Percentiles rank a stretch among this genome's conserved stretches.
Evolutionary conservation across 2,888 invertebrate genomes (phyloP).

Genomic region (Aspidiotus destructor): DNA sequence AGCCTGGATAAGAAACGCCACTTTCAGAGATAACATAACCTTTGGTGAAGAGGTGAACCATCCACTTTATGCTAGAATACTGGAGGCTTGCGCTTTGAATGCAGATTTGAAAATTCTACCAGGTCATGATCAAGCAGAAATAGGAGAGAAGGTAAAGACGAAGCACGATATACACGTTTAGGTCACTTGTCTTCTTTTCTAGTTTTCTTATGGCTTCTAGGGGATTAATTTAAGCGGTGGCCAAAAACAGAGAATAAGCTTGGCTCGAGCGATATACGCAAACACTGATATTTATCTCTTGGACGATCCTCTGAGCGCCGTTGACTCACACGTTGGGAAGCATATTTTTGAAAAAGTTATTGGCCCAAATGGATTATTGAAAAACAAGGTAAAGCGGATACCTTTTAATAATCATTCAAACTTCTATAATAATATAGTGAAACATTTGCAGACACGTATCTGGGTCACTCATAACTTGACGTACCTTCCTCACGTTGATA

Average conservation of each 20-base stretch:
- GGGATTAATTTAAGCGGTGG: slow-evolving; percentile 84
- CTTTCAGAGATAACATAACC: slow-evolving; percentile 81
- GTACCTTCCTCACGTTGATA: slow-evolving; percentile 80
- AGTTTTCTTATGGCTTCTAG: slow-evolving; percentile 38
- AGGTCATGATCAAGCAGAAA: slow-evolving; percentile 94
- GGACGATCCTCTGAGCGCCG: slow-evolving; percentile 78
- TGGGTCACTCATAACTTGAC: slow-evolving; percentile 93
- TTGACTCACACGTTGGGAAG: slow-evolving; percentile 56
- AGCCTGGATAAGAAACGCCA: slow-evolving; percentile 97
- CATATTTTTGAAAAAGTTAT: slow-evolving; percentile 56
- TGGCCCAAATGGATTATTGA: slow-evolving; percentile 44
- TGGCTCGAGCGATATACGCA: slow-evolving; percentile 84
- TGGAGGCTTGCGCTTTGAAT: slow-evolving; percentile 82
- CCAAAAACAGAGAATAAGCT: slow-evolving; percentile 80
- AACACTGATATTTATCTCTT: slow-evolving; percentile 82
- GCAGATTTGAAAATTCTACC: slow-evolving; percentile 88
- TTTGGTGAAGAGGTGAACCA: slow-evolving; percentile 71
- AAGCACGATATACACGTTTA: too few species aligned
- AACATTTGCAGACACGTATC: slow-evolving; percentile 55
- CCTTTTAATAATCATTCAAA: neutral
- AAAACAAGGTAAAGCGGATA: slow-evolving; percentile 40
- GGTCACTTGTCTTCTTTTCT: neutral
- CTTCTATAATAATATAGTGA: neutral
- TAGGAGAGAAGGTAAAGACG: slow-evolving; percentile 50
- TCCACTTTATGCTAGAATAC: slow-evolving; percentile 62